These are phyloP conservation scores for Hoplostethus mediterraneus DNA, from an alignment of 2,797 vertebrate genomes.

Conservation along the genomic window DNA sequence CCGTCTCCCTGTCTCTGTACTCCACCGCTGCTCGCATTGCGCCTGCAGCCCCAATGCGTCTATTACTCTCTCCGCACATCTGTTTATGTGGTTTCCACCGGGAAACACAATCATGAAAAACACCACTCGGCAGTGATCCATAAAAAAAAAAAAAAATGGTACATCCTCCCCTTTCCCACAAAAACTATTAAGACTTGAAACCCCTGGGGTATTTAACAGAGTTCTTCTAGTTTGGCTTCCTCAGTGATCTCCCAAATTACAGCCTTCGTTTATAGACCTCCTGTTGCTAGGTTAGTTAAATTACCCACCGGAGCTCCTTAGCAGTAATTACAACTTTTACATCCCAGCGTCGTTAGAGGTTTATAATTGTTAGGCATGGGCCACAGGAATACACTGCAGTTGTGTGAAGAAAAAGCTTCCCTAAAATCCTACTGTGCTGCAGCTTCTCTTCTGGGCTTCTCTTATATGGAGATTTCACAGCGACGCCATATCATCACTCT, in stretches of 20 bases:
- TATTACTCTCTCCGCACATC: conserved; percentile 1
- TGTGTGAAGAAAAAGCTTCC: conserved; percentile 13
- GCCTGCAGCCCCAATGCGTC: neutral
- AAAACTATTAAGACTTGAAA: conserved; percentile 46
- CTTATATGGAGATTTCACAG: neutral
- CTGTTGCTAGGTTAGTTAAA: conserved; percentile 71
- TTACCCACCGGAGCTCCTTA: conserved; percentile 60
- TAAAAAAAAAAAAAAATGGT: conserved; percentile 29
- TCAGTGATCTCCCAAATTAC: conserved; percentile 68
- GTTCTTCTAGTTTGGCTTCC: conserved; percentile 55
- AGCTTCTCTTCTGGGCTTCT: neutral
- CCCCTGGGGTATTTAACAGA: conserved; percentile 42
- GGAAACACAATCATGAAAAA: conserved; percentile 37
- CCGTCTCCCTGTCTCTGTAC: conserved; percentile 4
- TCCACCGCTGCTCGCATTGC: neutral
- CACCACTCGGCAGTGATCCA: conserved; percentile 23
- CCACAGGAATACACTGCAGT: conserved; percentile 28
- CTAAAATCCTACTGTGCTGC: neutral
- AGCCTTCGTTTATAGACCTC: conserved; percentile 59
- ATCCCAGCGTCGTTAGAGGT: conserved; percentile 44
- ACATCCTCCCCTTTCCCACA: conserved; percentile 30
- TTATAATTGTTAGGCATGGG: conserved; percentile 40
- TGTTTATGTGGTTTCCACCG: conserved; percentile 12
- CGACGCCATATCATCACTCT: neutral
- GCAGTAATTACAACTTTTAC: conserved; percentile 69